Evolutionary conservation across 2,113 vertebrate genomes (phyloP), one percentile per base, ranked within the genome.

Genomic region (Illadopsis cleaveri): DNA sequence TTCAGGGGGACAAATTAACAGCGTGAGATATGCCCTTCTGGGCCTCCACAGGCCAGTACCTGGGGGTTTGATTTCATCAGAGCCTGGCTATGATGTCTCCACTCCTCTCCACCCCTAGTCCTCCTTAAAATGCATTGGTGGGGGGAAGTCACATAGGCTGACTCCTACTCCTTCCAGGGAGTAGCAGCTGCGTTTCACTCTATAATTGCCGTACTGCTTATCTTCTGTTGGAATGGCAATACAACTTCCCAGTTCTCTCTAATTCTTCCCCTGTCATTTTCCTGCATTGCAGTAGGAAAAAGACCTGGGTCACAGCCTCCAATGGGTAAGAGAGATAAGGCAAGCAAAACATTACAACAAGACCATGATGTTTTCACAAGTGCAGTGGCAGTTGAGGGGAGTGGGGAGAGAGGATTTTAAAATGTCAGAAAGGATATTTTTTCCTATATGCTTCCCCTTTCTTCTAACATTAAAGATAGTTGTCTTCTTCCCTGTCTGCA

Each of bases 341-440:
- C 68, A 78, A 71, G 37, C 7, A 75, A 85, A 78, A 10, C 7
- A 31, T 17, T 84, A 20, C 10, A 69, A 64, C n/a, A 75, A 45
- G 11, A 37, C 38, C 8, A 44, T n/a, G 16, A 30, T 80, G 19
- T 24, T 62, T 82, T 58, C 19, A 71, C 27, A 88, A 66, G 9
- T 8, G 7, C 6, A 64, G 12, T 9, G 16, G 47, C 25, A 64
- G 25, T 1, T 15, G 5, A 0, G 0, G 10, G 24, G 24, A 45
- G 45, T 10, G 2, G 5, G 6, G 2, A 60, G 12, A 20, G 4
- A 56, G 65, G 17, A 20, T 53, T 31, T 25, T 28, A 44, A 83
- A 70, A 44, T 12, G 40, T 50, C 42, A 71, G 15, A 70, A 82
- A 64, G 9, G 7, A 58, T n/a, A 3, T 10, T 51, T 86, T 71